Conservation (phyloP, 1,140 invertebrate species). For the Schlechtendalia chinensis region DNA sequence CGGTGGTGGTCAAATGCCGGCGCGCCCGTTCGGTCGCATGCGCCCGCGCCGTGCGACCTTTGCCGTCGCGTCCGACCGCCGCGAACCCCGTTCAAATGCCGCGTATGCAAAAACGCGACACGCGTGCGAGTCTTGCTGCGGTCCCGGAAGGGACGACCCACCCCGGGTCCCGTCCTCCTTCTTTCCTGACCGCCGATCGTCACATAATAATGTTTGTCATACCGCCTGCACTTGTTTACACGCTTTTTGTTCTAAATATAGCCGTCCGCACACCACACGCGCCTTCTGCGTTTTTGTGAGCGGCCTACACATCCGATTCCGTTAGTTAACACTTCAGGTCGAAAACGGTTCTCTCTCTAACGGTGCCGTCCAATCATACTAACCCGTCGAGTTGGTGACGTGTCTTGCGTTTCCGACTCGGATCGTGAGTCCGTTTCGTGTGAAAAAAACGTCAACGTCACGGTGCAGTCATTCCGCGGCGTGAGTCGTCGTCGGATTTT, state of each 20-base stretch:
- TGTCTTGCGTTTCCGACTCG: too few species aligned
- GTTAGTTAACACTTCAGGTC: too few species aligned
- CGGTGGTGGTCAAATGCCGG: slow-evolving; percentile 14
- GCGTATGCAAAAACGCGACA: slow-evolving; percentile 9
- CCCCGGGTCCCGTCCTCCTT: not conserved
- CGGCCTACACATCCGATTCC: too few species aligned
- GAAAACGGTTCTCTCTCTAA: too few species aligned
- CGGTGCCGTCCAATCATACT: too few species aligned
- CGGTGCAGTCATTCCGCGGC: too few species aligned
- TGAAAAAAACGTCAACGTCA: too few species aligned
- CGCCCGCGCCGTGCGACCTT: slow-evolving; percentile 19
- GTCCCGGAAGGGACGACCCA: not conserved
- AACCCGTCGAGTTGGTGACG: too few species aligned
- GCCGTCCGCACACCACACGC: not conserved
- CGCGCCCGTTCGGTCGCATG: not conserved
- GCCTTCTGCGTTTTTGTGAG: not conserved
- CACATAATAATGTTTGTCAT: not conserved
- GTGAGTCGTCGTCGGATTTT: too few species aligned
- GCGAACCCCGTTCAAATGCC: slow-evolving; percentile 32
- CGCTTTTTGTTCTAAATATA: slow-evolving; percentile 30
- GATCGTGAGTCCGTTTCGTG: too few species aligned
- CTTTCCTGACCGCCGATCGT: too few species aligned
- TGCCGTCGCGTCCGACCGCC: not conserved
- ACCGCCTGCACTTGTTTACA: not conserved
- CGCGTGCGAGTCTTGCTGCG: slow-evolving; percentile 18